Base-by-base conservation (phyloP, 2,113 vertebrate species). In the Puma concolor region DNA sequence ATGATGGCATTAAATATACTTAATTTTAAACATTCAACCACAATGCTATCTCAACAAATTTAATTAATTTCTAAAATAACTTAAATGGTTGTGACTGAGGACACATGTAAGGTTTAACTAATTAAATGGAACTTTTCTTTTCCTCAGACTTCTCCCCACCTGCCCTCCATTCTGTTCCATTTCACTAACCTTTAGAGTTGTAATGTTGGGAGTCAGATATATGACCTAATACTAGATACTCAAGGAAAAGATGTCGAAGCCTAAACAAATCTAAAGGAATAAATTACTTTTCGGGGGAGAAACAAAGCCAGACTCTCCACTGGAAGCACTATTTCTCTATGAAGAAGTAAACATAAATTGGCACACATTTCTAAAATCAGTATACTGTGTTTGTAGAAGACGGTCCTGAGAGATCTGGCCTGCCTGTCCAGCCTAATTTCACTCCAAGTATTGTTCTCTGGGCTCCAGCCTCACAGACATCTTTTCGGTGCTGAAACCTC, bases 51-150 rank as follows among this genome's bases (percentile, higher is more conserved):
- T 69, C 54, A 74, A 77, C 36, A 80, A 33, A 66, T 60, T 72
- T 63, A 23, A 69, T 23, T 74, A 84, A 92, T 94, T 82, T 91
- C 63, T 91, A 93, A 94, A 96, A 63, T 67, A 92, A 67, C 36
- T 21, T 52, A 50, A 95, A 60, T 15, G 85, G 23, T 17, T 95
- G 41, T 66, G 69, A 82, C 85, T 9, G 14, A 89, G 64, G 21
- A 44, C 25, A 85, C 11, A 2, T 1, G 8, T 41, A 57, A 93
- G 66, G 36, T 85, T 88, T 88, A 96, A 95, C 77, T 21, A 17
- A 80, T 66, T 72, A 63, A 93, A 64, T 3, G n/a, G 11, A 17
- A 82, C 48, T 81, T 71, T 66, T 80, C 50, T 90, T 72, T 57
- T 12, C 5, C 41, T 11, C n/a, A 81, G 41, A 60, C 11, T 23